Evolutionary conservation across 2,888 invertebrate genomes (phyloP), one percentile per base, ranked within the genome.

Genomic region (Rhamnusium bicolor): DNA sequence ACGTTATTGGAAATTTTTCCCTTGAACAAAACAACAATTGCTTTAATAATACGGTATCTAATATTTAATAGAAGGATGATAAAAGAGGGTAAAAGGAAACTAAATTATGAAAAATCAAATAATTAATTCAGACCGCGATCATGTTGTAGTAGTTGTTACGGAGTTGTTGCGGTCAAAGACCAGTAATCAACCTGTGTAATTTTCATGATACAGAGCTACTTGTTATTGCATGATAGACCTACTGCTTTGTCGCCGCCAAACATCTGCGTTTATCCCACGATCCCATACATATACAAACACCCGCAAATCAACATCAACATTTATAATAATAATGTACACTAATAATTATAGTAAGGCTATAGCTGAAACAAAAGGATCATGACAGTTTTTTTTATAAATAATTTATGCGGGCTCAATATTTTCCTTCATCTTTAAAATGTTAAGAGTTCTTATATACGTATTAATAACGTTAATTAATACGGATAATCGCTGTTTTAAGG

Each of bases 111-210:
- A 75, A 16, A 27, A 21, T 29, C 8, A 10, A 66, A 79, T 81
- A 49, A 79, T 75, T 81, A 74, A 81, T 81, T 81, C 72, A 81
- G 62, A 53, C 61, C 58, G 60, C 80, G 81, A 78, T 81, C 79
- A 79, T 79, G 79, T 81, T 82, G 79, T 82, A 81, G 76, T 79
- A 76, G 80, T 81, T 80, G 82, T 81, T 80, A 81, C 77, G 78
- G 81, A 81, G 82, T 80, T 82, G 82, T 82, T 83, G 83, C 83
- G 83, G 83, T 83, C 82, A 81, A 80, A 83, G 83, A 79, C 83
- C 81, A 83, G 77, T 77, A 81, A 82, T 81, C 80, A 82, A 78
- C 71, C 79, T 77, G 76, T 82, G 77, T 80, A 81, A 82, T 82
- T 80, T 82, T 79, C 78, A 75, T 78, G 75, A 56, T 69, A 74